Evolutionary conservation across 2,797 vertebrate species (phyloP), one percentile per base, ranked within the genome.

Genomic region (Tokudaia muenninki): DNA sequence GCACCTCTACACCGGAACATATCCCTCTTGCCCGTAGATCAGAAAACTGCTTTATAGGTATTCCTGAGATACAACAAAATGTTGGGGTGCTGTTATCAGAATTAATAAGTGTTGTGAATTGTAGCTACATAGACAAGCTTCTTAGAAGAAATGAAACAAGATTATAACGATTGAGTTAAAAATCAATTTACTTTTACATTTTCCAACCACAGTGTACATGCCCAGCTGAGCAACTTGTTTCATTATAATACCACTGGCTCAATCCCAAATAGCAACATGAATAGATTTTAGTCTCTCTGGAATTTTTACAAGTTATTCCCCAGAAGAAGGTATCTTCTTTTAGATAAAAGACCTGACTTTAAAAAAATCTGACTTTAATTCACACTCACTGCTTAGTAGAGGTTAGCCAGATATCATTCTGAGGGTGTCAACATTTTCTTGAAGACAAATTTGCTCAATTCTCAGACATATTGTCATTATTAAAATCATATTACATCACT

Each of bases 141-240:
- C 34, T 92, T 84, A 92, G 83, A 96, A 97, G 77, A 92, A 95
- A 91, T 34, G 94, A 96, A 96, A 50, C 63, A 95, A 78, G 19
- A 96, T 70, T 41, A 91, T 94, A 97, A 97, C 92, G 72, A 82
- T 94, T 90, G 83, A 84, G 41, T 86, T 92, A 77, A 92, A 95
- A 97, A 97, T 89, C 91, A 81, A 94, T 97, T 97, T 94, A 72
- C 93, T 97, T 97, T 97, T 96, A 78, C 70, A 72, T 89, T 94
- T 98, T 97, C 94, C 97, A 97, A 96, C 87, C 79, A 97, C 77
- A 94, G 41, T 96, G 74, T 92, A 74, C 65, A 86, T 94, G 89
- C 95, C 93, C 97, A 81, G 37, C 91, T 75, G 97, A 97, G 93
- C 55, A 97, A 98, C 80, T 3, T n/a, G 94, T 89, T 97, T 97